Conservation (phyloP, 2,113 vertebrate species). For the Notarius quadriscutis region DNA sequence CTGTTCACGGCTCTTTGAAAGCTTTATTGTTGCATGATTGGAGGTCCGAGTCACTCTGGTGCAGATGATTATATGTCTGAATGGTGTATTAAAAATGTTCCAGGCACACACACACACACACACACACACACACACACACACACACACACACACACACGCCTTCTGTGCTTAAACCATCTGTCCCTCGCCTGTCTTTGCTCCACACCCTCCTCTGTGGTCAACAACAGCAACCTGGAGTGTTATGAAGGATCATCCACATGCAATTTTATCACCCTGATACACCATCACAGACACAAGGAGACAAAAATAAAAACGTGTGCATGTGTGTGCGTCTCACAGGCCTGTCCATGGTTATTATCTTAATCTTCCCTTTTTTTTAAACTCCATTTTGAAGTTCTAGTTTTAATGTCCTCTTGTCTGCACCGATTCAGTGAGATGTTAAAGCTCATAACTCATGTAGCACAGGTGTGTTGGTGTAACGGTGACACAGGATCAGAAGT, state of each 20-base stretch:
- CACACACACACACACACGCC: slow-evolving; percentile 23
- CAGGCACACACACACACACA: slow-evolving; percentile 7
- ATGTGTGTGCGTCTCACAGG: background rate
- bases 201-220: slow-evolving; percentile 14
- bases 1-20: slow-evolving; percentile 63
- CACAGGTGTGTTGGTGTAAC: background rate
- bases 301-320: background rate
- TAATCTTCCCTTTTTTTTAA: background rate
- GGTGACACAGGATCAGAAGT: background rate
- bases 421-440: background rate
- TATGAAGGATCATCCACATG: slow-evolving; percentile 5
- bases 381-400: background rate
- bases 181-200: slow-evolving; percentile 10
- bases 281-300: background rate
- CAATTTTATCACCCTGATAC: slow-evolving; percentile 23
- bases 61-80: slow-evolving; percentile 54
- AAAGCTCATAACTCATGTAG: slow-evolving; percentile 2
- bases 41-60: slow-evolving; percentile 53
- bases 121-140: slow-evolving; percentile 11
- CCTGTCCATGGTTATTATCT: slow-evolving; percentile 22
- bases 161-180: slow-evolving; percentile 58
- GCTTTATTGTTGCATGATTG: slow-evolving; percentile 52
- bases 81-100: slow-evolving; percentile 13
- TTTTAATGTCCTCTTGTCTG: background rate
- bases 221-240: background rate